These are phyloP conservation scores for Cydia pomonella DNA, from an alignment of 1,140 invertebrate genomes.

Conservation along the genomic window DNA sequence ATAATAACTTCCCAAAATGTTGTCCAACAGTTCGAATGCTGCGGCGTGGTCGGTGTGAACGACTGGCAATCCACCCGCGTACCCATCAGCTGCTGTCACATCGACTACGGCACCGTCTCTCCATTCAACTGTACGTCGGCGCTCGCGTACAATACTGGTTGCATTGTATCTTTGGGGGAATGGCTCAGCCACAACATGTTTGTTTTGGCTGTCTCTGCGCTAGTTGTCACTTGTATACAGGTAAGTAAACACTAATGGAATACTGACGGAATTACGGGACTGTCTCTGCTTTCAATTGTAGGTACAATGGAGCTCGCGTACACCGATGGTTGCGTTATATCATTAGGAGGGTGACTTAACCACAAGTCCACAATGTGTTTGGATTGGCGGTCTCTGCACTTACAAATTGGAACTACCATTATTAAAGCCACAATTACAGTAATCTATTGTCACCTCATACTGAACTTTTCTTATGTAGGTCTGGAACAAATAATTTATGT, in stretches of 20 bases:
- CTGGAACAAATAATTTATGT: too few species aligned
- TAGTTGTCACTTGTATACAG: slow-evolving; percentile 37
- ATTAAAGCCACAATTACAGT: too few species aligned
- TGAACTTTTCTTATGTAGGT: too few species aligned
- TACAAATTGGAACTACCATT: too few species aligned
- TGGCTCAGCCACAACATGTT: slow-evolving; percentile 61
- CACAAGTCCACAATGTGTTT: slow-evolving; percentile 53
- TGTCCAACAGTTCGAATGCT: slow-evolving; percentile 81
- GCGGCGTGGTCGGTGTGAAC: slow-evolving; percentile 79
- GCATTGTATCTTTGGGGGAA: slow-evolving; percentile 52
- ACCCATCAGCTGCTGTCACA: slow-evolving; percentile 79
- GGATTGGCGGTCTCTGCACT: slow-evolving; percentile 54
- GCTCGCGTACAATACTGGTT: slow-evolving; percentile 55
- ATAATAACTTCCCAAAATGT: neutral
- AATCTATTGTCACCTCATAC: too few species aligned
- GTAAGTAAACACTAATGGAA: too few species aligned
- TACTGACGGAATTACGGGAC: too few species aligned
- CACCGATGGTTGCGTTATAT: slow-evolving; percentile 49
- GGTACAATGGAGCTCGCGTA: slow-evolving; percentile 51
- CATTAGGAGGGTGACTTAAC: slow-evolving; percentile 58
- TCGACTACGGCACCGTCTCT: slow-evolving; percentile 64
- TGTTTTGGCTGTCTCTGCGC: slow-evolving; percentile 50
- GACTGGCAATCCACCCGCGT: slow-evolving; percentile 69
- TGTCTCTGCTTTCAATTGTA: slow-evolving; percentile 33
- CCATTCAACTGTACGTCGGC: slow-evolving; percentile 55